Base-by-base conservation (phyloP, 2,888 invertebrate species). In the Apamea epomidion region DNA sequence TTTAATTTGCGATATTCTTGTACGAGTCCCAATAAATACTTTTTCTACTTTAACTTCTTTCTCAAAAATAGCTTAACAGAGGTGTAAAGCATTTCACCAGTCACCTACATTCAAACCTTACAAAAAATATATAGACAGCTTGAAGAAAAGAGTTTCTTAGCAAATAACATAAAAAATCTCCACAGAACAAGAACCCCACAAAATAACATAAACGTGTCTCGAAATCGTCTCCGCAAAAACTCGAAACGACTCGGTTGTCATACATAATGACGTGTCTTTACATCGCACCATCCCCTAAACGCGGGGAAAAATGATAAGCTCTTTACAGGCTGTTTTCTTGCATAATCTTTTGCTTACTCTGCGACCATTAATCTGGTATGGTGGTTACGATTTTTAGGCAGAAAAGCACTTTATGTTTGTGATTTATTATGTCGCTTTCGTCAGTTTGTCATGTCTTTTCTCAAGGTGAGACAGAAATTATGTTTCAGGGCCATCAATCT, bases 221-320 rank as follows among this genome's bases (percentile, higher is more conserved):
- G 64, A 70, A 81, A 69, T 21, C 5, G 32, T 75, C 58, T 51
- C n/a, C 37, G 18, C 37, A 65, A 65, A 70, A 78, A 64, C 58
- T 65, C 69, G 67, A 74, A 75, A 75, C 81, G 84, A 73, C 67
- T 81, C 42, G 70, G 68, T 68, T 78, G 85, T 82, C 77, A 80
- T 60, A 78, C 75, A 78, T 78, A 82, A 87, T 87, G n/a, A n/a
- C n/a, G 85, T 76, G 74, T 79, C 74, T 74, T 82, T 82, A 82
- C 82, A 80, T 69, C 58, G 62, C 42, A 25, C 25, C 68, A 85
- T 87, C 82, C 78, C 67, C 14, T 72, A 25, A 84, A 72, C 45
- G 68, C 32, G 48, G 25, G 21, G 25, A 67, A 72, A 82, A 82
- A 85, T 82, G 74, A 37, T 60, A 68, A 10, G 65, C 58, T 82